Evolutionary conservation across 2,113 vertebrate genomes (phyloP).

Genomic region (Dasyprocta punctata): DNA sequence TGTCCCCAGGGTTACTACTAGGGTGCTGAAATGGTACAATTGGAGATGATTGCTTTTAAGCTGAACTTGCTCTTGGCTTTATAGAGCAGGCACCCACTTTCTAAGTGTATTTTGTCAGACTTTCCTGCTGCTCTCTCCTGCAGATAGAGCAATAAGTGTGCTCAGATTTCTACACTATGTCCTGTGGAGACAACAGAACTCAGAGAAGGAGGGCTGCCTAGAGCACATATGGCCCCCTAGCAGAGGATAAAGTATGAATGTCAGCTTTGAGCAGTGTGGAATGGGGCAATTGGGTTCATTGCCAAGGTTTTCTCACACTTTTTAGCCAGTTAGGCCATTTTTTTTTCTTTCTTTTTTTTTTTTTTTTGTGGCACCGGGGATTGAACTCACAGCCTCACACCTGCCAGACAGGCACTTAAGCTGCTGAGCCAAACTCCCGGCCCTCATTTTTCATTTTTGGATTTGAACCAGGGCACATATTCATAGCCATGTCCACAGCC

Average conservation of each 20-base stretch:
- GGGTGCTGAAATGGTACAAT: not conserved
- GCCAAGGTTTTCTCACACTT: not conserved
- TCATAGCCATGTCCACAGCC: not conserved
- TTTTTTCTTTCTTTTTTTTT: no score
- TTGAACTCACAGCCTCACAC: no score
- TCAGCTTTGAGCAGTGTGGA: not conserved
- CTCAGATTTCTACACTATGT: not conserved
- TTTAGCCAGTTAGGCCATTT: not conserved
- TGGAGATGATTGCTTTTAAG: not conserved
- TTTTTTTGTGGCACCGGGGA: no score
- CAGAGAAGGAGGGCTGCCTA: not conserved
- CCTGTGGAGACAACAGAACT: not conserved
- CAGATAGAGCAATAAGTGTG: not conserved
- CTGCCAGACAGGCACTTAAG: no score
- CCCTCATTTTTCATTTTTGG: not conserved
- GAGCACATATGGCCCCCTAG: not conserved
- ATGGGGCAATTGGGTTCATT: not conserved
- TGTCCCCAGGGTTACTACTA: not conserved
- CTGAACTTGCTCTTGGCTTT: not conserved
- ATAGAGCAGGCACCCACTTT: not conserved
- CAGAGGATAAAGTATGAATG: not conserved
- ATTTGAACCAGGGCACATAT: no score
- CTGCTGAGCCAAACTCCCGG: no score
- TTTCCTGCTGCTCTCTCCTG: not conserved
- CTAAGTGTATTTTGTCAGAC: not conserved